Evolutionary conservation across 2,113 vertebrate genomes (phyloP).

Genomic region (Semnornis frantzii): DNA sequence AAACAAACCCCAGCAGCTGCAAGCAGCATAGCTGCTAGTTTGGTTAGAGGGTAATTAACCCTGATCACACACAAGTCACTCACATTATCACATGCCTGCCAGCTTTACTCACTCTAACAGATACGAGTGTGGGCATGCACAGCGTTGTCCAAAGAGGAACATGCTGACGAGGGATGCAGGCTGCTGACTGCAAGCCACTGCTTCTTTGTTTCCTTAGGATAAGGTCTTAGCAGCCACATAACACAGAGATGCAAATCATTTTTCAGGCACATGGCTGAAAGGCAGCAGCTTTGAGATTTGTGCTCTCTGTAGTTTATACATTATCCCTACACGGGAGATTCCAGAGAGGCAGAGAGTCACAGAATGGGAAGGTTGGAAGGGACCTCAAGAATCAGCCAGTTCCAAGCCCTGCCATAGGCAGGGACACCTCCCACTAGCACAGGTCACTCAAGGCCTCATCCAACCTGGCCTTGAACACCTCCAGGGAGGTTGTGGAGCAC

Average conservation of each 20-base stretch:
- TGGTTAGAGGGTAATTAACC: conserved; percentile 31
- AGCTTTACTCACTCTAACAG: conserved; percentile 28
- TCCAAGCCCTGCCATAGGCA: no score
- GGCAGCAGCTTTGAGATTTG: conserved; percentile 37
- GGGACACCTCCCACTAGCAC: no score
- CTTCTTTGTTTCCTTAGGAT: conserved; percentile 41
- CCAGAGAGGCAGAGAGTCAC: background rate
- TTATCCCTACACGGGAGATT: background rate
- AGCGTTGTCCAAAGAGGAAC: background rate
- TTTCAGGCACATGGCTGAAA: background rate
- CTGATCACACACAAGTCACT: conserved; percentile 46
- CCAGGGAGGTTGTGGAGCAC: no score
- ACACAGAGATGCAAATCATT: background rate
- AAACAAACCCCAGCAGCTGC: background rate
- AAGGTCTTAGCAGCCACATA: background rate
- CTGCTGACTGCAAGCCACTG: conserved; percentile 16
- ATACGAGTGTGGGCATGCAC: conserved; percentile 16
- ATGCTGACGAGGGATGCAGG: background rate
- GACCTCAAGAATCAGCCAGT: no score
- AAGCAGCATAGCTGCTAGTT: conserved; percentile 29
- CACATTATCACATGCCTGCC: conserved; percentile 45
- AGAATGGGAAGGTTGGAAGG: no score
- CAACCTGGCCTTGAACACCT: no score
- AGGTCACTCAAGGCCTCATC: no score
- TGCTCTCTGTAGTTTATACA: background rate